phyloP scores from a whole-genome alignment of 2,113 vertebrate genomes.

The Sphaerodactylus townsendi region DNA sequence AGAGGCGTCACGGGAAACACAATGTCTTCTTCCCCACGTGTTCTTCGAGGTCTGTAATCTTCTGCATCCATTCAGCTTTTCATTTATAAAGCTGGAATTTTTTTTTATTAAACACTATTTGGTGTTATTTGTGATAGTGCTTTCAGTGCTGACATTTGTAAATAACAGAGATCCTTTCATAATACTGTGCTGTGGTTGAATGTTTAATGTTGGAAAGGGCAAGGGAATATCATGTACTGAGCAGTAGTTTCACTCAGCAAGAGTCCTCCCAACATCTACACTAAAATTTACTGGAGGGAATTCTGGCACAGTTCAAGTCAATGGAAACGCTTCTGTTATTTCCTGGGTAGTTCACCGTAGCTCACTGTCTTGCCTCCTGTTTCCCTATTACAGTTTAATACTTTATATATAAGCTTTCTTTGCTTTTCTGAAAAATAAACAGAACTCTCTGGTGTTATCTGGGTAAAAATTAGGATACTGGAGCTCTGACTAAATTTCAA shows the following conservation, averaged over 20 bases:
- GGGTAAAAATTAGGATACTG: neutral
- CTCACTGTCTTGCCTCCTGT: neutral
- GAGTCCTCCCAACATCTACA: neutral
- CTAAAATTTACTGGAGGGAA: neutral
- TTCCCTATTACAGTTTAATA: neutral
- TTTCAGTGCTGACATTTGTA: constrained; percentile 11
- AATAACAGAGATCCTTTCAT: constrained; percentile 4
- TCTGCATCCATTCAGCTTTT: neutral
- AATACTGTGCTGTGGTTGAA: neutral
- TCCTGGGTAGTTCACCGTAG: neutral
- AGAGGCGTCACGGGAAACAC: neutral
- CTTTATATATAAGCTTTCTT: neutral
- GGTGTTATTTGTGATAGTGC: neutral
- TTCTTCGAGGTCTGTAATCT: neutral
- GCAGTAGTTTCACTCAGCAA: neutral
- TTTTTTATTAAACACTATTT: neutral
- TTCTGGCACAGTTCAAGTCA: neutral
- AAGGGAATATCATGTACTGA: neutral
- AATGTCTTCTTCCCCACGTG: neutral
- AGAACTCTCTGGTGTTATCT: neutral
- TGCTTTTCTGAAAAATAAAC: neutral
- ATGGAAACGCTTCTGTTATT: neutral
- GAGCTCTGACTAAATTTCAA: neutral
- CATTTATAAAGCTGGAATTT: neutral
- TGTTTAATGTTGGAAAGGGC: neutral